Evolutionary conservation across 2,113 vertebrate genomes (phyloP).

Genomic region (Brienomyrus longianalis): DNA sequence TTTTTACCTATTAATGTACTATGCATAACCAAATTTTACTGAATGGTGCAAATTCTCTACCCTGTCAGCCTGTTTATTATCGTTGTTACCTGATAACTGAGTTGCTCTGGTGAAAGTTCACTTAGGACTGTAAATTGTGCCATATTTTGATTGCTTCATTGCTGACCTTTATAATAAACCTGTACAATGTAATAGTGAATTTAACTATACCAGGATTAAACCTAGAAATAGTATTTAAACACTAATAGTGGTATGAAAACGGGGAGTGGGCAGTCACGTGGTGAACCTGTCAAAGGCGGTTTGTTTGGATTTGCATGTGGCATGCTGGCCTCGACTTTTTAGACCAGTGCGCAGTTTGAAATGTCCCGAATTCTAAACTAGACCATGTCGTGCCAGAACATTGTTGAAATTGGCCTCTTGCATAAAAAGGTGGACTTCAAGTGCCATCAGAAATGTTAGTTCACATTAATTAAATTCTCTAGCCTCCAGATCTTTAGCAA

Average conservation of each 20-base stretch:
- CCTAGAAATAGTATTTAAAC: background rate
- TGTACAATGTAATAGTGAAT: background rate
- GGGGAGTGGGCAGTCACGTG: background rate
- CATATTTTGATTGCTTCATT: conserved; percentile 9
- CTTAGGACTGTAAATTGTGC: conserved; percentile 9
- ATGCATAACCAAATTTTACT: conserved; percentile 56
- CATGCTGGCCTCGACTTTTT: background rate
- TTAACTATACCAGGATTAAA: background rate
- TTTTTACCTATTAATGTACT: conserved; percentile 60
- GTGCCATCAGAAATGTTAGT: background rate
- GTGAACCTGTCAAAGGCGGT: background rate
- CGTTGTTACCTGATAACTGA: conserved; percentile 11
- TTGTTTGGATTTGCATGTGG: background rate
- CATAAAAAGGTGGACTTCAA: background rate
- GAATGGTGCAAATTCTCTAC: conserved; percentile 44
- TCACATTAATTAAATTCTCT: background rate
- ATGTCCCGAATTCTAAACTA: background rate
- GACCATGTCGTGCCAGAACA: background rate
- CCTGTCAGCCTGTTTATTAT: conserved; percentile 34
- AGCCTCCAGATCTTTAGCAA: background rate
- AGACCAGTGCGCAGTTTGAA: background rate
- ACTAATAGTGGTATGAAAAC: background rate
- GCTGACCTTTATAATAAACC: background rate
- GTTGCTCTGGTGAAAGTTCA: background rate
- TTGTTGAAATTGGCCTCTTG: background rate